Evolutionary conservation across 1,140 invertebrate species (phyloP).

Genomic region (Dermatophagoides farinae): DNA sequence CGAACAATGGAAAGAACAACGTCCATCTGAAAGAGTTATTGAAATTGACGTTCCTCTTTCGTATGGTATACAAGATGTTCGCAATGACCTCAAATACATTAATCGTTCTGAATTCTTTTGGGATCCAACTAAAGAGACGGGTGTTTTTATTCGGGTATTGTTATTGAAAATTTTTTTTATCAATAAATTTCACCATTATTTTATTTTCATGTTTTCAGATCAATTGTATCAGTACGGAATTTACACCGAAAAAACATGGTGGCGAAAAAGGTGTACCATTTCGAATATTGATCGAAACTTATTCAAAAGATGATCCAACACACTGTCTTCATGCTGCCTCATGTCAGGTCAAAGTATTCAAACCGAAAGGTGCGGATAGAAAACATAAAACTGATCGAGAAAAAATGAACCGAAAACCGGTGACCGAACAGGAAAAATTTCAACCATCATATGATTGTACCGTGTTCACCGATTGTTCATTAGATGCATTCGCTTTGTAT

Average conservation of each 20-base stretch:
- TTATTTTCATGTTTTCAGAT: constrained; percentile 36
- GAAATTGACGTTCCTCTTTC: constrained; percentile 72
- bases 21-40: constrained; percentile 71
- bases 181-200: no score
- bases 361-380: constrained; percentile 79
- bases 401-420: constrained; percentile 68
- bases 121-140: constrained; percentile 89
- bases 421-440: constrained; percentile 69
- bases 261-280: constrained; percentile 94
- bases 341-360: constrained; percentile 77
- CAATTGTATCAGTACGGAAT: constrained; percentile 92
- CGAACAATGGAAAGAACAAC: constrained; percentile 58
- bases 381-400: constrained; percentile 94
- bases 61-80: constrained; percentile 65
- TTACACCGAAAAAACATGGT: constrained; percentile 91
- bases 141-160: constrained; percentile 65
- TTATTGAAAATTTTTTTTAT: constrained; percentile 3
- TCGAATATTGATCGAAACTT: constrained; percentile 56
- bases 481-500: constrained; percentile 12
- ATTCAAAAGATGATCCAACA: constrained; percentile 24
- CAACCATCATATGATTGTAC: constrained; percentile 89
- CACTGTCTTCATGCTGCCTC: constrained; percentile 57
- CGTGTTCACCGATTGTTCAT: constrained; percentile 48
- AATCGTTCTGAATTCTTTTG: constrained; percentile 75
- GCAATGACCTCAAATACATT: constrained; percentile 45